Conservation (phyloP, 1,140 invertebrate species). For the Hyles euphorbiae region DNA sequence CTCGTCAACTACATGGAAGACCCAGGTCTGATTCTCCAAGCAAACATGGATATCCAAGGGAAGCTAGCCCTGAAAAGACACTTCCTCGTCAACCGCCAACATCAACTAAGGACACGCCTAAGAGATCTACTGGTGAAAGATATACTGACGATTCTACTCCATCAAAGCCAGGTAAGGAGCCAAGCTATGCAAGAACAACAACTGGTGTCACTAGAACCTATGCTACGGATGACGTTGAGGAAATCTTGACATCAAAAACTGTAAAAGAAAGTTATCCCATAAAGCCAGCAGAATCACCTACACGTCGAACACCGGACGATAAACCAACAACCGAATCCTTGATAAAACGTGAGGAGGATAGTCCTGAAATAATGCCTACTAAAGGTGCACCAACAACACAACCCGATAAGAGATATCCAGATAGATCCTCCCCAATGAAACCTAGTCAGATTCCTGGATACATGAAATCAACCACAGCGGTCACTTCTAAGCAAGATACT, state of each 20-base stretch:
- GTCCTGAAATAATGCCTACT: no score
- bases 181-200: slow-evolving; percentile 3
- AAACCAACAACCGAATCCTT: background rate
- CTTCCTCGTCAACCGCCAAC: no score
- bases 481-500: background rate
- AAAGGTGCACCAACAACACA: background rate
- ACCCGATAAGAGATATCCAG: background rate
- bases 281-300: slow-evolving; percentile 6
- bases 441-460: slow-evolving; percentile 2
- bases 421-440: background rate
- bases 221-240: slow-evolving; percentile 9
- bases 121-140: slow-evolving; percentile 2
- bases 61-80: background rate
- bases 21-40: slow-evolving; percentile 3
- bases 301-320: background rate
- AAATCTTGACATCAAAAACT: slow-evolving; percentile 1
- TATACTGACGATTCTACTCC: slow-evolving; percentile 9
- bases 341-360: slow-evolving; percentile 2
- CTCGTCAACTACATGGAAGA: slow-evolving; percentile 3
- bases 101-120: no score
- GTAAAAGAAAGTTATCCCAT: background rate
- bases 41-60: background rate
- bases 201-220: slow-evolving; percentile 8
- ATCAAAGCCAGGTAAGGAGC: background rate
- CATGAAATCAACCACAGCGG: slow-evolving; percentile 9